Evolutionary conservation across 1,140 invertebrate genomes (phyloP).

Genomic region (Drosophila trapezifrons): DNA sequence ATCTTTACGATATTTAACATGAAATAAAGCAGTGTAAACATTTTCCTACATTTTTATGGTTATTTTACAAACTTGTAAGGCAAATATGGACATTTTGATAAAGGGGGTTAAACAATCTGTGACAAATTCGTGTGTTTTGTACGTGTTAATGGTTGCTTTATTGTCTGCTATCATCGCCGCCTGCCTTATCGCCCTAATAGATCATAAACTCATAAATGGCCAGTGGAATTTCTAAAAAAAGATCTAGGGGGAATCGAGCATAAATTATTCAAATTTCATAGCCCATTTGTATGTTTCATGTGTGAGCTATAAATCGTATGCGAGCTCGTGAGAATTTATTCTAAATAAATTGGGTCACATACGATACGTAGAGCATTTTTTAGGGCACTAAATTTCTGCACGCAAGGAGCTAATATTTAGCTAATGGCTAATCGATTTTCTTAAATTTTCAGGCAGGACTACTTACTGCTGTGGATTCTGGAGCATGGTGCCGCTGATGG

Average conservation of each 20-base stretch:
- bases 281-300: conserved; percentile 28
- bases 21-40: background rate
- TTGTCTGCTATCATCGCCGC: conserved; percentile 1
- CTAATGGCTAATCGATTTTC: conserved; percentile 54
- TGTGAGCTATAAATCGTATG: conserved; percentile 42
- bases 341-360: conserved; percentile 30
- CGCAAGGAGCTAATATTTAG: conserved; percentile 40
- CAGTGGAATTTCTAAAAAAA: conserved; percentile 16
- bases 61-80: background rate
- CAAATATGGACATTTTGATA: conserved; percentile 1
- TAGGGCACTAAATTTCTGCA: conserved; percentile 31
- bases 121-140: background rate
- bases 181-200: conserved; percentile 14
- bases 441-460: conserved; percentile 19
- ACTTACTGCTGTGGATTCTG: conserved; percentile 60
- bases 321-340: conserved; percentile 3
- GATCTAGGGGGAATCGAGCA: background rate
- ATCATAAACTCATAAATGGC: conserved; percentile 22
- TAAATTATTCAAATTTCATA: conserved; percentile 24
- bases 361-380: background rate
- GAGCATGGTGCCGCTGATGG: conserved; percentile 37
- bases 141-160: conserved; percentile 6
- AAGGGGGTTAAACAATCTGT: background rate
- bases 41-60: background rate
- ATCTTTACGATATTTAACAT: background rate